phyloP scores from a whole-genome alignment of 2,888 invertebrate genomes.

The Brenthis ino region DNA sequence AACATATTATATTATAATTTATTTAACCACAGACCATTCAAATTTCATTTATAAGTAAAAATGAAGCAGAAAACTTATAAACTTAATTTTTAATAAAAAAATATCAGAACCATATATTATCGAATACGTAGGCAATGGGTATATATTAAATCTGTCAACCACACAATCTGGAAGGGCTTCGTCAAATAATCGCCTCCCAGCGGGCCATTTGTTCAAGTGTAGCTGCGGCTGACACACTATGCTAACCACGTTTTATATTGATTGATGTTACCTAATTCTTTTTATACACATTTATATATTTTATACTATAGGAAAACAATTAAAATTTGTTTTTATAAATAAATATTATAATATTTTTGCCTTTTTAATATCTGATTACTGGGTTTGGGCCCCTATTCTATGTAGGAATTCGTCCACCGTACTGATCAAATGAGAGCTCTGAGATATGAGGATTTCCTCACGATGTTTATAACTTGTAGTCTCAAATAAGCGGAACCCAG shows the following conservation, averaged over 20 bases:
- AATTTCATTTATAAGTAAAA: not conserved
- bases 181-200: slow-evolving; percentile 29
- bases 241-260: slow-evolving; percentile 34
- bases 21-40: too few relatives aligned
- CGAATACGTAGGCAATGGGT: not conserved
- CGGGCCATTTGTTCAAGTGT: slow-evolving; percentile 45
- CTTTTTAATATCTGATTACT: too few relatives aligned
- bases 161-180: slow-evolving; percentile 32
- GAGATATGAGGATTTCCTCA: too few relatives aligned
- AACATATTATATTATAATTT: too few relatives aligned
- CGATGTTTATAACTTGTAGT: too few relatives aligned
- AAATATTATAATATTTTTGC: too few relatives aligned
- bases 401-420: too few relatives aligned
- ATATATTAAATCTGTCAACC: slow-evolving; percentile 36
- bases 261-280: slow-evolving; percentile 14
- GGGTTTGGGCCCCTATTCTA: too few relatives aligned
- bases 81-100: not conserved
- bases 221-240: slow-evolving; percentile 56
- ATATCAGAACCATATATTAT: not conserved
- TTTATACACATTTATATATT: not conserved
- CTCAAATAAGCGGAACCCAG: too few relatives aligned
- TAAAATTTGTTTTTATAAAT: too few relatives aligned
- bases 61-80: not conserved
- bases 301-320: too few relatives aligned
- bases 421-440: too few relatives aligned